Base-by-base conservation (phyloP, 2,888 invertebrate species). In the Drosophila eohydei region DNA sequence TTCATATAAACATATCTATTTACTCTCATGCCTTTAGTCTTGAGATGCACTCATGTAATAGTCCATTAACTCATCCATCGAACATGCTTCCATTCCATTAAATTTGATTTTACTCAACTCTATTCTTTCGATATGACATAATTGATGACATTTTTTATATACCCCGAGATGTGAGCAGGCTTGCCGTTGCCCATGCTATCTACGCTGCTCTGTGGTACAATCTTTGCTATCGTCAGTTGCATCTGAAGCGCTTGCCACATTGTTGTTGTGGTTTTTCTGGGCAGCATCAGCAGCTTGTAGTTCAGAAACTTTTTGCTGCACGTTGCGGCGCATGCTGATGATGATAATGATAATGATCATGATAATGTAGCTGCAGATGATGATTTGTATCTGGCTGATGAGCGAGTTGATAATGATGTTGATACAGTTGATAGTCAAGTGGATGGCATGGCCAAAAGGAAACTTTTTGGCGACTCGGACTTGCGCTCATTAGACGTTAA, bases 231-330 rank as follows among this genome's bases (percentile, higher is more conserved):
- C 75, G 66, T 70, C 64, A 74, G 79, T 62, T 70, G 80, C 74
- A 78, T 81, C 69, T 78, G 52, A 81, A 78, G 66, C 71, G 81
- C 68, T 80, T 67, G 79, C 79, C 74, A 81, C 80, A 78, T 70
- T 80, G 81, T 78, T 80, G 80, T 81, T 80, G 81, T 64, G 79
- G 79, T 70, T 81, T 62, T 52, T 50, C 62, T 68, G 57, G 52
- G 67, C 59, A 62, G 30, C 76, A 74, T 28, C 58, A 74, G 48
- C 68, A 65, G 60, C 67, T 68, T 77, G 56, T 60, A 73, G 61
- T 66, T 50, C 62, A 66, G 30, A 69, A 77, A 77, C 59, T 77
- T 77, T 78, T 77, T 28, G 65, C 38, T 69, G 76, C 79, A 78
- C 78, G 74, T 78, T 74, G 74, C 52, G 65, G 78, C 56, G 48